Evolutionary conservation across 2,888 invertebrate genomes (phyloP).

Genomic region (Synanthedon tipuliformis): DNA sequence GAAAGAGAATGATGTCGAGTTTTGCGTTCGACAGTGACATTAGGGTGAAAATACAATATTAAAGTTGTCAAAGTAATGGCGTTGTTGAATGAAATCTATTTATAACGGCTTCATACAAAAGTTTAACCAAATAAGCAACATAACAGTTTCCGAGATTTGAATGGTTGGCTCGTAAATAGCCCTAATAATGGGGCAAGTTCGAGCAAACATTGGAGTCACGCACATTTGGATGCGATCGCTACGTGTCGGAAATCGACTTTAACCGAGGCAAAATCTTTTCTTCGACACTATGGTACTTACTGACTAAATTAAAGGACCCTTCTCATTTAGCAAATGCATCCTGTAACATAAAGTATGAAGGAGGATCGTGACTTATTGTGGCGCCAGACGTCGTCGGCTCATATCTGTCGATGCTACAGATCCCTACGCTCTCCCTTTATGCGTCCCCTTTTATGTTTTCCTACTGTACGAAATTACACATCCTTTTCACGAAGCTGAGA

Average conservation of each 20-base stretch:
- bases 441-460: constrained; percentile 21
- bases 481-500: constrained; percentile 7
- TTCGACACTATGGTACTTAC: constrained; percentile 7
- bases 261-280: not conserved
- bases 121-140: constrained; percentile 1
- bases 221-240: constrained; percentile 7
- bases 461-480: constrained; percentile 18
- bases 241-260: constrained; percentile 1
- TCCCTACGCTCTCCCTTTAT: constrained; percentile 12
- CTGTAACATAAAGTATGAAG: constrained; percentile 20
- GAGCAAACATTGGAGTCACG: constrained; percentile 15
- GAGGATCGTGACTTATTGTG: constrained; percentile 24
- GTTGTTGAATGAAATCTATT: constrained; percentile 9
- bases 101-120: constrained; percentile 2
- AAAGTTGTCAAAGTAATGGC: not conserved
- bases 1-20: not conserved
- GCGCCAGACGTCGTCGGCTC: constrained; percentile 16
- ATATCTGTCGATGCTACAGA: constrained; percentile 12
- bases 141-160: constrained; percentile 14
- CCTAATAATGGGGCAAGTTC: constrained; percentile 15
- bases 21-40: not conserved
- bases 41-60: not conserved
- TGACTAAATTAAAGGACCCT: constrained; percentile 20
- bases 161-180: constrained; percentile 12
- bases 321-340: constrained; percentile 37